Evolutionary conservation across 2,888 invertebrate species (phyloP).

Genomic region (Acanthopleura granulata): DNA sequence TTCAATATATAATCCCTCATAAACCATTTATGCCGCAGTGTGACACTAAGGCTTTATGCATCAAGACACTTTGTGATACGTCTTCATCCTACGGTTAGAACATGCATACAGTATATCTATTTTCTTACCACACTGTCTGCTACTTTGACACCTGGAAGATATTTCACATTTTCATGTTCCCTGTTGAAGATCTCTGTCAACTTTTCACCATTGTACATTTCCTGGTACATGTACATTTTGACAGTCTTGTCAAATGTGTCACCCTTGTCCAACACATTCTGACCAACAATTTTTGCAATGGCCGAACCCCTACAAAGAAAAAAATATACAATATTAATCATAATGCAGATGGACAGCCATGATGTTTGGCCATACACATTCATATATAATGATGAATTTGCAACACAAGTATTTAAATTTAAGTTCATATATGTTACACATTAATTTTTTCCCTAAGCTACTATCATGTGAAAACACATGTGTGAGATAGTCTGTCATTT

Average conservation of each 20-base stretch:
- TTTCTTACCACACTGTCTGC: conserved; percentile 93
- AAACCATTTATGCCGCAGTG: background rate
- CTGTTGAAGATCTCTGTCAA: conserved; percentile 98
- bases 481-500: too few relatives aligned
- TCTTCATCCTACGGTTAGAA: too few relatives aligned
- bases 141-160: conserved; percentile 93
- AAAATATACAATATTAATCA: background rate
- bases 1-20: background rate
- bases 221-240: conserved; percentile 95
- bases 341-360: too few relatives aligned
- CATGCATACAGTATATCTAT: background rate
- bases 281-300: conserved; percentile 96
- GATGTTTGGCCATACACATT: too few relatives aligned
- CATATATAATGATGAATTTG: too few relatives aligned
- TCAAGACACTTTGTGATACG: too few relatives aligned
- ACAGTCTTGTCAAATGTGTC: conserved; percentile 82
- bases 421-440: too few relatives aligned
- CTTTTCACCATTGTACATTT: conserved; percentile 88
- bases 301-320: conserved; percentile 84
- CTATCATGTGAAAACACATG: too few relatives aligned
- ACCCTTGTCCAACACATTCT: conserved; percentile 81
- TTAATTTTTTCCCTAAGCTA: too few relatives aligned
- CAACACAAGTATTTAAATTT: too few relatives aligned
- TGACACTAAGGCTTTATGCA: too few relatives aligned
- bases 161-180: conserved; percentile 98